Percentiles rank a stretch among this genome's conserved stretches.
These are phyloP conservation scores for Poeciliopsis infans DNA, from an alignment of 2,797 vertebrate species.

Conservation along the genomic window DNA sequence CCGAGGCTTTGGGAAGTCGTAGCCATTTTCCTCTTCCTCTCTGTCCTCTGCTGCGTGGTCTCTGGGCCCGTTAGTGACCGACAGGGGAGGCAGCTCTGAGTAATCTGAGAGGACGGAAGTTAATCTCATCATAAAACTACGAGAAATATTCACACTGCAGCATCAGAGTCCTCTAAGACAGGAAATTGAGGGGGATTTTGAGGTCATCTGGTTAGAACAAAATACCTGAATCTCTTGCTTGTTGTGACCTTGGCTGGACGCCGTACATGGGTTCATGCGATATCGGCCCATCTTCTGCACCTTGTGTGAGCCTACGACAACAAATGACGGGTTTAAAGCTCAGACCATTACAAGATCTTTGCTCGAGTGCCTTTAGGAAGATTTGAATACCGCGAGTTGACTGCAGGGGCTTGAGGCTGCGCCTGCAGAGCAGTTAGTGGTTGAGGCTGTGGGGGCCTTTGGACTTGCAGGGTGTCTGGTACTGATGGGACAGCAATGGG, in stretches of 20 bases:
- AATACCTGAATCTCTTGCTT: conserved; percentile 84
- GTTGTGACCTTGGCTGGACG: conserved; percentile 82
- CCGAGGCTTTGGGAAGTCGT: conserved; percentile 88
- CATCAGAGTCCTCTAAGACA: background rate
- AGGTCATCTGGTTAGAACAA: background rate
- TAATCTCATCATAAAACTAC: background rate
- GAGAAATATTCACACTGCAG: background rate
- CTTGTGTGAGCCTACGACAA: conserved; percentile 60
- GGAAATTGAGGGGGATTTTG: background rate
- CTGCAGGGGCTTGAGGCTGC: conserved; percentile 50
- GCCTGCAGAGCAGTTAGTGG: conserved; percentile 42
- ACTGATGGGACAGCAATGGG: conserved; percentile 68
- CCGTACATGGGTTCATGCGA: conserved; percentile 96
- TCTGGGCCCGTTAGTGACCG: conserved; percentile 72
- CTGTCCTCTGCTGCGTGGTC: conserved; percentile 75
- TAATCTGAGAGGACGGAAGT: conserved; percentile 72
- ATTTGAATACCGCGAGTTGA: conserved; percentile 63
- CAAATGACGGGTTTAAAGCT: background rate
- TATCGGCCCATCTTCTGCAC: conserved; percentile 82
- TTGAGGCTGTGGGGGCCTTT: conserved; percentile 58
- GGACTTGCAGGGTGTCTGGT: conserved; percentile 51
- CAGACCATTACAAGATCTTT: background rate
- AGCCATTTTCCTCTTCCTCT: conserved; percentile 89
- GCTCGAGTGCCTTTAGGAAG: background rate
- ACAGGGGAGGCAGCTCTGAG: conserved; percentile 79